Conservation (phyloP, 2,797 vertebrate genomes). For the Epinephelus malabaricus region DNA sequence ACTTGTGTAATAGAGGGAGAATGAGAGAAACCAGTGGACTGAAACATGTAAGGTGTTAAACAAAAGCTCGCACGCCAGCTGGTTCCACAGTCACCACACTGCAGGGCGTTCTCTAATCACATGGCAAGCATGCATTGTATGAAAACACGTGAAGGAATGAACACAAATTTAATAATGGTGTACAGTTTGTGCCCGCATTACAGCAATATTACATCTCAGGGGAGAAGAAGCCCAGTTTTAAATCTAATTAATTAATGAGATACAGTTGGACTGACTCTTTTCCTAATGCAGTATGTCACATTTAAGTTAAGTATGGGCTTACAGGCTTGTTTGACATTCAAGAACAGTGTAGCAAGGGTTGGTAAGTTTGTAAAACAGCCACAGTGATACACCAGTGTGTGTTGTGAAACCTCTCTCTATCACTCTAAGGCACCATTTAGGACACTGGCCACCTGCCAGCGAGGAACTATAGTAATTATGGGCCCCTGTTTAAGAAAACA, state of each 20-base stretch:
- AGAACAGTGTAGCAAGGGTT: not conserved
- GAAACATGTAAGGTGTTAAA: slow-evolving; percentile 54
- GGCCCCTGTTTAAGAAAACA: slow-evolving; percentile 35
- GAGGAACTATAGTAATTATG: slow-evolving; percentile 31
- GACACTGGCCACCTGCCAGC: slow-evolving; percentile 16
- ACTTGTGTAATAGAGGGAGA: slow-evolving; percentile 13
- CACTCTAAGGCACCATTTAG: slow-evolving; percentile 8
- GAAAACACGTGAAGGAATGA: slow-evolving; percentile 17
- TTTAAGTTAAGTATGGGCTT: not conserved
- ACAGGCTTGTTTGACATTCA: not conserved
- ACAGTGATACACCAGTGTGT: not conserved
- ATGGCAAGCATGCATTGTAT: slow-evolving; percentile 18
- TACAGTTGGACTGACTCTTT: not conserved
- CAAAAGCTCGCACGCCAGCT: slow-evolving; percentile 67
- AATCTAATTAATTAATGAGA: not conserved
- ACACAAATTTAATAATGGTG: not conserved
- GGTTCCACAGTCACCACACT: slow-evolving; percentile 48
- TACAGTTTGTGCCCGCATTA: not conserved
- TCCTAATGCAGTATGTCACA: not conserved
- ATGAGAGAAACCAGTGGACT: slow-evolving; percentile 49
- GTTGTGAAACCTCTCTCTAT: slow-evolving; percentile 11
- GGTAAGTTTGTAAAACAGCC: not conserved
- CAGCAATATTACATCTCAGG: not conserved
- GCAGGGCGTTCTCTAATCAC: slow-evolving; percentile 43
- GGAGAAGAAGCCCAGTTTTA: not conserved